phyloP scores from a whole-genome alignment of 2,888 invertebrate species.

The Isoperla grammatica region DNA sequence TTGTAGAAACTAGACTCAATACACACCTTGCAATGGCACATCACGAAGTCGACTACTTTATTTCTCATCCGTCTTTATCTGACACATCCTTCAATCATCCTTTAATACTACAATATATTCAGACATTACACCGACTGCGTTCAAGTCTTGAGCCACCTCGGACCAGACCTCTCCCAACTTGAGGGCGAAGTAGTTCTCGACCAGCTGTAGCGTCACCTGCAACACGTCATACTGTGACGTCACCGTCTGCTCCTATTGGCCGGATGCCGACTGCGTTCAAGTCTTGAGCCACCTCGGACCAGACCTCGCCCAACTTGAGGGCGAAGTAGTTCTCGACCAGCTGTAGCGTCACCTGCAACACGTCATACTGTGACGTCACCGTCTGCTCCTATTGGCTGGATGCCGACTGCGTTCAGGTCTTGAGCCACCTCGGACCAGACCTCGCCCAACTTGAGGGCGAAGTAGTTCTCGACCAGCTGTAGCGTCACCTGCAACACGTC shows the following conservation, averaged over 20 bases:
- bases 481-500: constrained; percentile 41
- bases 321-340: constrained; percentile 44
- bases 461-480: constrained; percentile 43
- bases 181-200: constrained; percentile 44
- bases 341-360: constrained; percentile 43
- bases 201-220: constrained; percentile 36
- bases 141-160: constrained; percentile 42
- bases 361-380: constrained; percentile 39
- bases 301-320: constrained; percentile 45
- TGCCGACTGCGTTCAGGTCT: constrained; percentile 40
- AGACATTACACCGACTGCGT: no score
- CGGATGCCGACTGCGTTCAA: constrained; percentile 40
- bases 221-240: no score
- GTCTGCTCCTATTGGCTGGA: no score
- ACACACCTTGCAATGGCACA: no score
- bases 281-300: constrained; percentile 43
- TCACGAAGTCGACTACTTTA: no score
- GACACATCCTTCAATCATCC: no score
- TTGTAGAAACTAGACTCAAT: no score
- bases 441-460: constrained; percentile 45
- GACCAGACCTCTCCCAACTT: constrained; percentile 46
- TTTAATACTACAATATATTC: no score
- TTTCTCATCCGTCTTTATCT: no score
- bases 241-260: no score
- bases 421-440: constrained; percentile 44